These are phyloP conservation scores for Myopa tessellatipennis DNA, from an alignment of 2,888 invertebrate species.

Conservation along the genomic window DNA sequence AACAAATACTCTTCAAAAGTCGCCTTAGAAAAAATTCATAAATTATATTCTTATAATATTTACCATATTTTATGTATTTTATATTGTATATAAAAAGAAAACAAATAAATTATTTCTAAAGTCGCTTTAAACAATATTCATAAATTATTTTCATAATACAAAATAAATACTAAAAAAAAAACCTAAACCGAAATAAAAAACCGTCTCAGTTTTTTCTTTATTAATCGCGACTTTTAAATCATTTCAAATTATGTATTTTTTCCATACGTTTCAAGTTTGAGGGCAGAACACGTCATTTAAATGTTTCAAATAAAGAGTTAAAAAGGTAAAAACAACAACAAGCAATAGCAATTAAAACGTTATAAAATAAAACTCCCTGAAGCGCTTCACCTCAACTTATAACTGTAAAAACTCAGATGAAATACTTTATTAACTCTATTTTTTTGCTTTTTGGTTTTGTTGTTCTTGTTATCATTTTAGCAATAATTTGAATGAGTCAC, in stretches of 20 bases:
- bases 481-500: constrained; percentile 30
- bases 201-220: background rate
- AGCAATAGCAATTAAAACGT: background rate
- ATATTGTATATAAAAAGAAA: too few species aligned
- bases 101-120: too few species aligned
- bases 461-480: constrained; percentile 5
- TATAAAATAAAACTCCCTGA: constrained; percentile 7
- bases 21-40: too few species aligned
- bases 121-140: too few species aligned
- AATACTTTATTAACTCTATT: background rate
- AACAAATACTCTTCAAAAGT: too few species aligned
- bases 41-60: too few species aligned
- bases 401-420: constrained; percentile 25
- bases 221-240: constrained; percentile 4
- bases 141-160: background rate
- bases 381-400: background rate
- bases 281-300: constrained; percentile 3
- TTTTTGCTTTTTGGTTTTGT: background rate
- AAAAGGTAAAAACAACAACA: constrained; percentile 25
- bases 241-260: background rate
- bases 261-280: background rate
- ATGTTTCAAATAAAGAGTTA: background rate
- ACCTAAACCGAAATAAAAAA: background rate
- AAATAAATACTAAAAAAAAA: too few species aligned
- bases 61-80: too few species aligned